Base-by-base conservation (phyloP, 2,888 invertebrate species). In the Caenorhabditis wallacei region DNA sequence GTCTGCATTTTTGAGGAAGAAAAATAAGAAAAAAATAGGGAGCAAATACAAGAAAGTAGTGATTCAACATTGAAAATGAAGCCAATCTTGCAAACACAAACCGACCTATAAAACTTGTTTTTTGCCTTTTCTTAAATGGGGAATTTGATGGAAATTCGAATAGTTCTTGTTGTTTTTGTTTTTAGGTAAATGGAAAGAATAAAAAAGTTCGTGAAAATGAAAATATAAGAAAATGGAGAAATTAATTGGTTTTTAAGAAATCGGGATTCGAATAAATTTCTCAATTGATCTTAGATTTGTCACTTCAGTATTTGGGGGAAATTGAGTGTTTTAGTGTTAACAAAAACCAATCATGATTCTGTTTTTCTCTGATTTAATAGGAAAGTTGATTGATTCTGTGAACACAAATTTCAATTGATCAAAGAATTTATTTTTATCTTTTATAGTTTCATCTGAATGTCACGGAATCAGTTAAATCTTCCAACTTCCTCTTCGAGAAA, bases 71-170 rank as follows among this genome's bases (percentile, higher is more conserved):
- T 46, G 16, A 10, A 46, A 63, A 59, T 46, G 61, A 63, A 63
- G 61, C 61, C 61, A 63, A 63, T 63, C 35, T 43, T 63, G 43
- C 16, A 24, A 63, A 61, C 0, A 37, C 11, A 63, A 63, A 46
- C 43, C 61, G 24, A 63, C 46, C 61, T 63, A 63, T 63, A 63
- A 61, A 46, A 63, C 46, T 43, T 46, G 61, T 63, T 63, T 59
- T 63, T 63, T 63, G 7, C 40, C 40, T 30, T 30, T 48, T 48
- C 13, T 48, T 18, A 2, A 48, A 48, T n/a, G n/a, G 30, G 56
- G 30, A 56, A 30, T 56, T 56, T 56, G 56, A 56, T 56, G 56
- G 56, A 40, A 59, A 59, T 22, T 40, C 22, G 22, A 18, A 43
- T 43, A 61, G 43, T 61, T 26, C 43, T 61, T 61, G 46, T 61